Evolutionary conservation across 2,888 invertebrate genomes (phyloP).

Genomic region (Drosophila borealis): DNA sequence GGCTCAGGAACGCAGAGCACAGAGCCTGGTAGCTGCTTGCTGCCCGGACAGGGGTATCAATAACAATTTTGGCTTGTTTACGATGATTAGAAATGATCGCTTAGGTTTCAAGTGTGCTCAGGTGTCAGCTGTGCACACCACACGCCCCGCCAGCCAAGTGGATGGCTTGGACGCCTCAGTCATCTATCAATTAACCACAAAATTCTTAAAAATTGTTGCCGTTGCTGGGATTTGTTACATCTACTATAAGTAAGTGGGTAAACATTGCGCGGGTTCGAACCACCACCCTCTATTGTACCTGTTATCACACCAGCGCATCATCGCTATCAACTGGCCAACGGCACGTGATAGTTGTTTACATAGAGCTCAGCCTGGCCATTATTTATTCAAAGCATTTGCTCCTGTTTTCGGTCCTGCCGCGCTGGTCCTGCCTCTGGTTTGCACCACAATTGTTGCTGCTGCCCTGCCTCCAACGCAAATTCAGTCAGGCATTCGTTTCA

Average conservation of each 20-base stretch:
- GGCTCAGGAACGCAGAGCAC: constrained; percentile 38
- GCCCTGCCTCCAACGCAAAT: constrained; percentile 16
- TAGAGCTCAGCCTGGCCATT: constrained; percentile 46
- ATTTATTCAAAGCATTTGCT: constrained; percentile 65
- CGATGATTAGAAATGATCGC: constrained; percentile 55
- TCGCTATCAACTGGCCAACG: constrained; percentile 9
- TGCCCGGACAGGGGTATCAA: constrained; percentile 53
- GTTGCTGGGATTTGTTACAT: constrained; percentile 48
- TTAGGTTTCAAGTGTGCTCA: constrained; percentile 62
- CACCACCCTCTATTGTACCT: constrained; percentile 63
- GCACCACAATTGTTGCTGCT: constrained; percentile 32
- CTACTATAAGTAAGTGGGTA: constrained; percentile 48
- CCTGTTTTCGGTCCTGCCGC: constrained; percentile 7
- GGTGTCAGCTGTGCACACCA: constrained; percentile 74
- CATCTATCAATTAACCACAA: constrained; percentile 45
- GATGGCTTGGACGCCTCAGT: neutral
- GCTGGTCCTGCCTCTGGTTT: constrained; percentile 17
- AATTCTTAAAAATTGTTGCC: constrained; percentile 20
- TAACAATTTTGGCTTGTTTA: constrained; percentile 57
- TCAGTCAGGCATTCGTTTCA: constrained; percentile 51
- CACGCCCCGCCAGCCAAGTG: neutral
- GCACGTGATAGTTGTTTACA: constrained; percentile 76
- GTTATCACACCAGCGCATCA: constrained; percentile 73
- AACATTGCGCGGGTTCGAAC: constrained; percentile 44
- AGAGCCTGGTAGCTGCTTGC: constrained; percentile 26